Evolutionary conservation across 2,113 vertebrate genomes (phyloP).

Genomic region (Tupaia tana): DNA sequence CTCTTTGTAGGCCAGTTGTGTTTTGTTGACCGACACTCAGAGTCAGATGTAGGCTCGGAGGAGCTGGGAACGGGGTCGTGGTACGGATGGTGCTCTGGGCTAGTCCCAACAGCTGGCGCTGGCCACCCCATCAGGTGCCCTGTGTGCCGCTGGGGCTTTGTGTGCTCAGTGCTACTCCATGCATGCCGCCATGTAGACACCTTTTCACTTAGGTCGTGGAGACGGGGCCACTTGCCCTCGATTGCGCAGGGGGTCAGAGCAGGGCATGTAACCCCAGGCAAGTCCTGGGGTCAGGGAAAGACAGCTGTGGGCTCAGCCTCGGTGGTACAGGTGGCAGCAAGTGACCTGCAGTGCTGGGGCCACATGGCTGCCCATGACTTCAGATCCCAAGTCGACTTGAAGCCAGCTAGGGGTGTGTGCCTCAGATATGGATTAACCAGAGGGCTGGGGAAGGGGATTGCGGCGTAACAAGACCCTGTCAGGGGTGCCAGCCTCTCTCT

Average conservation of each 20-base stretch:
- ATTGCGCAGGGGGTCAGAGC: not conserved
- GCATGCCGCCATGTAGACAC: not conserved
- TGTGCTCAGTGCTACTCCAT: fast-evolving
- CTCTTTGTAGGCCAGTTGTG: not conserved
- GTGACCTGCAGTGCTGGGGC: too few species aligned
- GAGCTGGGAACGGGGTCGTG: not conserved
- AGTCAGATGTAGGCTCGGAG: not conserved
- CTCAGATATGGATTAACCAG: too few species aligned
- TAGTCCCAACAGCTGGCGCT: too few species aligned
- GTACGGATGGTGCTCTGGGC: not conserved
- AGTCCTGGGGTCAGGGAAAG: not conserved
- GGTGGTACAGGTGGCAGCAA: too few species aligned
- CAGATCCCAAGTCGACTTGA: too few species aligned
- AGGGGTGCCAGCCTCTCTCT: too few species aligned
- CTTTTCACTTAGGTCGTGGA: not conserved
- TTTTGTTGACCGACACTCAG: not conserved
- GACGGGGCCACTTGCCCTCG: not conserved
- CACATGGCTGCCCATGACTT: too few species aligned
- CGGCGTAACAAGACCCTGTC: too few species aligned
- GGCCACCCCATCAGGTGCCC: fast-evolving
- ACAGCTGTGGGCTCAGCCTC: not conserved
- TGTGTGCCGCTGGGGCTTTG: too few species aligned
- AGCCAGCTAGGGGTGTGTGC: too few species aligned
- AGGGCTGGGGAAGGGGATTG: too few species aligned
- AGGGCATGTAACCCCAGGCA: fast-evolving